These are phyloP conservation scores for Ramphastos sulfuratus DNA, from an alignment of 2,113 vertebrate genomes.

Conservation along the genomic window DNA sequence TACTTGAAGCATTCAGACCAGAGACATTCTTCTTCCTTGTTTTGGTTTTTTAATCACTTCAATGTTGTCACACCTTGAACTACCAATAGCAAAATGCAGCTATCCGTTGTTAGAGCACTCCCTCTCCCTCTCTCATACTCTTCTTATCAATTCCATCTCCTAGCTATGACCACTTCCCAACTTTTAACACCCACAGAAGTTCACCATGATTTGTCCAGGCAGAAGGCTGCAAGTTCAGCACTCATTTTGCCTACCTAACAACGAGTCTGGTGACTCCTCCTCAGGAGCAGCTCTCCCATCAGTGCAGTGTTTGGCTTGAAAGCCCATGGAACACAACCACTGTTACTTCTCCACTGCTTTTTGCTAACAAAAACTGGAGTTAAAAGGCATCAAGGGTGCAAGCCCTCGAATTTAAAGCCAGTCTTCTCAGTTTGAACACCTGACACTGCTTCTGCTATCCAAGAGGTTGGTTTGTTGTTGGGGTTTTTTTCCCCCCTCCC, in stretches of 20 bases:
- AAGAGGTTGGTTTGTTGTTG: background rate
- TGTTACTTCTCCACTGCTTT: background rate
- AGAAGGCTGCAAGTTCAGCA: background rate
- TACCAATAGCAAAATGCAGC: background rate
- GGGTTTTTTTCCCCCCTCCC: background rate
- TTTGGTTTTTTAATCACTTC: background rate
- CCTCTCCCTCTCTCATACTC: background rate
- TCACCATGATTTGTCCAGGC: background rate
- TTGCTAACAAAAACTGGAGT: background rate
- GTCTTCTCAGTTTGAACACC: background rate
- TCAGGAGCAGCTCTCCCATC: background rate
- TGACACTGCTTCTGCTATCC: background rate
- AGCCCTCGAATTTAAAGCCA: background rate
- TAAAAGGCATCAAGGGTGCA: background rate
- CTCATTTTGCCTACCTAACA: background rate
- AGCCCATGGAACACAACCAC: background rate
- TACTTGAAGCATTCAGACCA: background rate
- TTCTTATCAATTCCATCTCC: background rate
- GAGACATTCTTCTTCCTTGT: background rate
- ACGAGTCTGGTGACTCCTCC: background rate
- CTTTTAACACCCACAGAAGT: background rate
- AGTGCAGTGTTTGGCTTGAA: background rate
- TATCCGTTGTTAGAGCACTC: background rate
- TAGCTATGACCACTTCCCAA: too few species aligned
- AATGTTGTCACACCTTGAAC: background rate